Conservation (phyloP, 2,797 vertebrate genomes). For the Myotis daubentonii region DNA sequence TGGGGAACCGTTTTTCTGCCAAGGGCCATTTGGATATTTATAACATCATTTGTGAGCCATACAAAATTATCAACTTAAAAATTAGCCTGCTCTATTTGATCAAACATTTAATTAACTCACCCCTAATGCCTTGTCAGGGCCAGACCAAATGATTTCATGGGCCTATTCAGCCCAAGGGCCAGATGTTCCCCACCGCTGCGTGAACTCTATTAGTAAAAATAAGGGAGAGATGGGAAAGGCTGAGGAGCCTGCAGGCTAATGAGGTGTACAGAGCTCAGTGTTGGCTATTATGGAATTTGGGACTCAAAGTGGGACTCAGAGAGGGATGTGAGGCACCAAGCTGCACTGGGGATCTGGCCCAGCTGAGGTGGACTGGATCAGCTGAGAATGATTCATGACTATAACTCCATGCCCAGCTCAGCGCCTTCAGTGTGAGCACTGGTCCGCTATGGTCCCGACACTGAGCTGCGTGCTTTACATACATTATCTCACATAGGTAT, state of each 20-base stretch:
- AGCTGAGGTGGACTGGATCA: background rate
- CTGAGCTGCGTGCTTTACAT: background rate
- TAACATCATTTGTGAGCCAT: too few relatives aligned
- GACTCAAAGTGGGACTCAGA: background rate
- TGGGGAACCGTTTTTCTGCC: too few relatives aligned
- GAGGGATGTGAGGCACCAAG: background rate
- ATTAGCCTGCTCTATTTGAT: too few relatives aligned
- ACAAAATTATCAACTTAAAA: too few relatives aligned
- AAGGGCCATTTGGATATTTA: too few relatives aligned
- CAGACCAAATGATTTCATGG: too few relatives aligned
- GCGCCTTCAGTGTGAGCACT: background rate
- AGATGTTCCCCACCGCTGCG: too few relatives aligned
- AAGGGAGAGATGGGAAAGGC: background rate
- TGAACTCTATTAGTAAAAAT: background rate
- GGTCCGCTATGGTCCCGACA: accelerated
- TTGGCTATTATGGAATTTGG: background rate
- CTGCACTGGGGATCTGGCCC: background rate
- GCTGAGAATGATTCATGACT: background rate
- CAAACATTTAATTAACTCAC: too few relatives aligned
- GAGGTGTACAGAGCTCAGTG: background rate
- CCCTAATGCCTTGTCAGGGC: too few relatives aligned
- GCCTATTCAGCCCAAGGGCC: too few relatives aligned
- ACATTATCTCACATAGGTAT: background rate
- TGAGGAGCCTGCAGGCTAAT: too few relatives aligned
- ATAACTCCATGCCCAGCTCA: background rate